Conservation (phyloP, 2,888 invertebrate genomes). For the Eupithecia dodoneata region DNA sequence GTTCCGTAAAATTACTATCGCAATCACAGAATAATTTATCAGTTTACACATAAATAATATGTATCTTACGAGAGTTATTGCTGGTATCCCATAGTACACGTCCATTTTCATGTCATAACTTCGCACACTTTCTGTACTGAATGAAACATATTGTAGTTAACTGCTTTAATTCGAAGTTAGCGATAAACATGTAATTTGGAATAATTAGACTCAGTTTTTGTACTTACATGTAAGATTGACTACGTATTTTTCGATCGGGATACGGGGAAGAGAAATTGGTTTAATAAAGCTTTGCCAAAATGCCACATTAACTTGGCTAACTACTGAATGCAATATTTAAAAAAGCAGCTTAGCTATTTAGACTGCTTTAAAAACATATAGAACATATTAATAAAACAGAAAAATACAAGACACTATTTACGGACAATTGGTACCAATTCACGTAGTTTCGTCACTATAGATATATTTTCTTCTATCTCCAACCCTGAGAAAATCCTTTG, state of each 20-base stretch:
- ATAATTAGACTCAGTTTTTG: constrained; percentile 19
- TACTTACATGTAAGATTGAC: constrained; percentile 8
- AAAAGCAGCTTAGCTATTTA: neutral
- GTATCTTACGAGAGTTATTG: constrained; percentile 33
- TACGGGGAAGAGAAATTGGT: neutral
- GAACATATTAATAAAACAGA: neutral
- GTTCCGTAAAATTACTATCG: constrained; percentile 31
- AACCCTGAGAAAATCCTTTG: neutral
- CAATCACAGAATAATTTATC: constrained; percentile 37
- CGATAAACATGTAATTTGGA: constrained; percentile 23
- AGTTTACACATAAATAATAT: constrained; percentile 30
- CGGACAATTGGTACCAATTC: neutral
- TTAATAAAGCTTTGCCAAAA: neutral
- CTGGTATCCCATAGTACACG: constrained; percentile 43
- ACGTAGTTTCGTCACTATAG: neutral
- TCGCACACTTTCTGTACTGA: constrained; percentile 40
- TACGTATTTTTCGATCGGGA: neutral
- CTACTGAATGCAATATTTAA: neutral
- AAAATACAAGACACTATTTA: neutral
- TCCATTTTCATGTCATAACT: constrained; percentile 44
- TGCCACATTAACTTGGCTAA: neutral
- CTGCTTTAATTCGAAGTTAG: constrained; percentile 34
- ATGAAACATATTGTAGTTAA: constrained; percentile 42
- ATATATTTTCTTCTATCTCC: neutral
- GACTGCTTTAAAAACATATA: neutral